Evolutionary conservation across 2,888 invertebrate species (phyloP).

Genomic region (Arctia plantaginis): DNA sequence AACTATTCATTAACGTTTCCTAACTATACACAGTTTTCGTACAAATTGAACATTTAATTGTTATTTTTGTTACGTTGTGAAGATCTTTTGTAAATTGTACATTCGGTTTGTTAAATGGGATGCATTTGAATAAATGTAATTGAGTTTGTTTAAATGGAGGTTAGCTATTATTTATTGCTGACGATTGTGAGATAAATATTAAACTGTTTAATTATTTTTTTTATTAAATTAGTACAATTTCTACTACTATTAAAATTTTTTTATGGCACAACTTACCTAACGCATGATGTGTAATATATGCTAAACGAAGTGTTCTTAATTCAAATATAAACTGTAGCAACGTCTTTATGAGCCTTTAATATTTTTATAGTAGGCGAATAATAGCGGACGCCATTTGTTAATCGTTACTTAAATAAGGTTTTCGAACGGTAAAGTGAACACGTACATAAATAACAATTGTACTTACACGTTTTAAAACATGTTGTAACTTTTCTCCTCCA

Average conservation of each 20-base stretch:
- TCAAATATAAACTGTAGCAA: background rate
- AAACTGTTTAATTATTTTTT: background rate
- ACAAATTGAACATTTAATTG: conserved; percentile 39
- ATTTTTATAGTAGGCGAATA: background rate
- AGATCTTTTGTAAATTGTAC: conserved; percentile 19
- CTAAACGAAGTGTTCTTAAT: background rate
- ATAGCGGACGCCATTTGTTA: background rate
- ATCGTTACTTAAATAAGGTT: background rate
- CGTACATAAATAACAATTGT: conserved; percentile 23
- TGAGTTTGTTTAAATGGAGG: background rate
- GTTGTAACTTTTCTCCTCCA: conserved; percentile 48
- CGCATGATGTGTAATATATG: background rate
- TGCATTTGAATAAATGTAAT: conserved; percentile 14
- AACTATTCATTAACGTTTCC: conserved; percentile 73
- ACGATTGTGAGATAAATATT: conserved; percentile 1
- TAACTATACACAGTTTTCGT: conserved; percentile 58
- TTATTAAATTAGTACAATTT: background rate
- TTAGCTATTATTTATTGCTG: background rate
- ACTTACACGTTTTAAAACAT: conserved; percentile 37
- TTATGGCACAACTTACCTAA: background rate
- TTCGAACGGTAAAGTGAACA: background rate
- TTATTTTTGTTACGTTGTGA: conserved; percentile 43
- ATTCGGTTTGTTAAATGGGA: conserved; percentile 18
- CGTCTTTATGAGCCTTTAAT: background rate
- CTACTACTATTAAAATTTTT: background rate